Percentiles rank a stretch among this genome's conserved stretches.
These are phyloP conservation scores for Lissonota sp. DNA, from an alignment of 2,888 invertebrate species.

Conservation along the genomic window DNA sequence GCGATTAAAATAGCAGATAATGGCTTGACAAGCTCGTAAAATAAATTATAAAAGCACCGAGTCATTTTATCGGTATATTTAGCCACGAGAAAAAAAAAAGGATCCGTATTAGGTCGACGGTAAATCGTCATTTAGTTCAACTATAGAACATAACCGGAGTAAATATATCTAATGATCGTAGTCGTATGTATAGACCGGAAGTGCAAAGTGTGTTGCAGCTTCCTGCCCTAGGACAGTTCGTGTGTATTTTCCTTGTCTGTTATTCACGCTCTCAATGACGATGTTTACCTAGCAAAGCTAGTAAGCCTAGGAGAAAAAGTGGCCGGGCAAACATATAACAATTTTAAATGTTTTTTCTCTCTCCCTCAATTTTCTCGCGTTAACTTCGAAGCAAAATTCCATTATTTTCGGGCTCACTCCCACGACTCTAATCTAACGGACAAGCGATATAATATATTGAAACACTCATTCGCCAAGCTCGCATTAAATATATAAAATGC, in stretches of 20 bases:
- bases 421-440: slow-evolving; percentile 57
- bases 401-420: slow-evolving; percentile 61
- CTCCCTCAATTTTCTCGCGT: not conserved
- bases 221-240: slow-evolving; percentile 48
- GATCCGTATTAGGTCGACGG: too few species aligned
- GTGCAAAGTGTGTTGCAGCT: slow-evolving; percentile 62
- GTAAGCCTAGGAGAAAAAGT: not conserved
- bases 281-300: slow-evolving; percentile 47
- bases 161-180: slow-evolving; percentile 5
- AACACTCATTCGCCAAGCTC: not conserved
- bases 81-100: too few species aligned
- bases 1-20: too few species aligned
- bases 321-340: not conserved
- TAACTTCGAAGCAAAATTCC: slow-evolving; percentile 34
- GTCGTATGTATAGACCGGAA: slow-evolving; percentile 43
- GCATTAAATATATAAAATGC: slow-evolving; percentile 3
- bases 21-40: too few species aligned
- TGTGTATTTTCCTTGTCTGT: slow-evolving; percentile 32
- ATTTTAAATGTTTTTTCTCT: not conserved
- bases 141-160: too few species aligned
- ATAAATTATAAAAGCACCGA: too few species aligned
- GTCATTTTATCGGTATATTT: too few species aligned
- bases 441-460: slow-evolving; percentile 28
- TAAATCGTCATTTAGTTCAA: too few species aligned
- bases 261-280: slow-evolving; percentile 35